phyloP scores from a whole-genome alignment of 2,888 invertebrate species.

The Zaprionus lineosus region DNA sequence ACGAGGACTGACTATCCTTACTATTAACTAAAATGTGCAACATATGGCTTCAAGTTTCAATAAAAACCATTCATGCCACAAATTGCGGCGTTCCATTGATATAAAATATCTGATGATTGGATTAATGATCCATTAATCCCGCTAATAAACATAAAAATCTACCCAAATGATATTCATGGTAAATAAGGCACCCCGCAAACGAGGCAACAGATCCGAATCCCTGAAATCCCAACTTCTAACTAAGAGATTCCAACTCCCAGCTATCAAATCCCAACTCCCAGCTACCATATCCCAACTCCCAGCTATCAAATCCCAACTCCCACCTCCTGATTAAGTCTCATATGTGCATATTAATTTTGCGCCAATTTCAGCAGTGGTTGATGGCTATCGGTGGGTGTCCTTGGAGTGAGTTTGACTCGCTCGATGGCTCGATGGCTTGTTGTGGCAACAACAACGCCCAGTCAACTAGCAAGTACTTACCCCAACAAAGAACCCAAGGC shows the following conservation, averaged over 20 bases:
- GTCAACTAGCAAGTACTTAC: slow-evolving; percentile 38
- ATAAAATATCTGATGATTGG: slow-evolving; percentile 71
- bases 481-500: slow-evolving; percentile 19
- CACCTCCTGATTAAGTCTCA: slow-evolving; percentile 9
- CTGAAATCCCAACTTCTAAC: too few species aligned
- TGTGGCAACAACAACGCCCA: slow-evolving; percentile 61
- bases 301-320: slow-evolving; percentile 4
- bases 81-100: slow-evolving; percentile 1
- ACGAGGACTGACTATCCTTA: too few species aligned
- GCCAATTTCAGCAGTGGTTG: slow-evolving; percentile 40
- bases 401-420: slow-evolving; percentile 9
- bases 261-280: too few species aligned
- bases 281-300: slow-evolving; percentile 10
- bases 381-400: slow-evolving; percentile 50
- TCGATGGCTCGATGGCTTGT: slow-evolving; percentile 22
- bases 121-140: slow-evolving; percentile 77
- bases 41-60: slow-evolving; percentile 57
- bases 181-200: not conserved
- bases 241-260: slow-evolving; percentile 9
- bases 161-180: slow-evolving; percentile 57
- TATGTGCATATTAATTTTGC: slow-evolving; percentile 60
- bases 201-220: too few species aligned
- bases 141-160: slow-evolving; percentile 77
- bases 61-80: slow-evolving; percentile 12
- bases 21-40: slow-evolving; percentile 47